Percentiles rank a stretch among this genome's conserved stretches.
phyloP scores from a whole-genome alignment of 1,140 invertebrate genomes.

The Macrobrachium rosenbergii region DNA sequence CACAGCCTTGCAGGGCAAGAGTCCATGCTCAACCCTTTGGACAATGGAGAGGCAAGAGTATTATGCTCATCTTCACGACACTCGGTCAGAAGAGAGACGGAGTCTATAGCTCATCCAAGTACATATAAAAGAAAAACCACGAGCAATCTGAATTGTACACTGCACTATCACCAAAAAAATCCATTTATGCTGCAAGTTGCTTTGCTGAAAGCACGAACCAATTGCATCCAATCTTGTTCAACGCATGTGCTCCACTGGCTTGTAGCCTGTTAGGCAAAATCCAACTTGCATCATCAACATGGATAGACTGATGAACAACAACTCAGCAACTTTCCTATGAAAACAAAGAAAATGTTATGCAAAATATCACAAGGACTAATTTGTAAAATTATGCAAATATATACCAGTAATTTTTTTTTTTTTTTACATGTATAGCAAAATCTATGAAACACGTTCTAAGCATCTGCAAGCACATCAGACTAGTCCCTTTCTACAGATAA shows the following conservation, averaged over 20 bases:
- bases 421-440: background rate
- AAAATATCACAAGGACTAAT: background rate
- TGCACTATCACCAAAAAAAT: background rate
- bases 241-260: too few relatives aligned
- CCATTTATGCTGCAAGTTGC: too few relatives aligned
- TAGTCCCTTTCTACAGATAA: too few relatives aligned
- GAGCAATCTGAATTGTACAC: background rate
- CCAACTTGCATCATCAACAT: slow-evolving; percentile 36
- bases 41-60: slow-evolving; percentile 56
- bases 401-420: background rate
- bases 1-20: slow-evolving; percentile 35
- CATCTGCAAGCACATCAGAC: background rate
- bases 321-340: slow-evolving; percentile 2
- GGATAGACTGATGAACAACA: slow-evolving; percentile 23
- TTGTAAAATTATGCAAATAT: background rate
- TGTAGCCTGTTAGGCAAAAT: background rate
- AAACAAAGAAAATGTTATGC: background rate
- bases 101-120: slow-evolving; percentile 60
- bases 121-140: background rate
- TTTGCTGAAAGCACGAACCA: too few relatives aligned
- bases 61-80: slow-evolving; percentile 50
- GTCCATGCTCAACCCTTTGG: slow-evolving; percentile 49
- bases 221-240: too few relatives aligned
- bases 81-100: slow-evolving; percentile 44
- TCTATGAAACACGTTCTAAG: background rate